Base-by-base conservation (phyloP, 92 coral and sea anemone species). In the Ricordea florida region DNA sequence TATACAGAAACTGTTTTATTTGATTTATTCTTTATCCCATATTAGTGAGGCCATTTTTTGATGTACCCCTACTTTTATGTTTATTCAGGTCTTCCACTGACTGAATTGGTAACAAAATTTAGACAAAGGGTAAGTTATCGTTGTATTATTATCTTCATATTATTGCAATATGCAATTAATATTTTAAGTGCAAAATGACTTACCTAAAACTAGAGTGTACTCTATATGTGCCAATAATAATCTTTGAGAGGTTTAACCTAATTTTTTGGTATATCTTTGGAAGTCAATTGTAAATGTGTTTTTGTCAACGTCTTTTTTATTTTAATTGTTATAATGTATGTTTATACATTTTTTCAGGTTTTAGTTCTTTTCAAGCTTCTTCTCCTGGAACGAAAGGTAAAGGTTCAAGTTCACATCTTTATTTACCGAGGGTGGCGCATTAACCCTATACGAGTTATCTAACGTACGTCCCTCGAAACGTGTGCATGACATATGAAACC, bases 341-440 rank as follows among this genome's bases (percentile, higher is more conserved):
- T 1, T 66, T 30, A 27, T 32, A 31, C 31, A 43, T 20, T 27
- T 46, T 69, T 75, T 20, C 68, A 91, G 97, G 59, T 91, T 78
- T 69, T 91, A 61, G 66, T 84, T 53, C 84, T 91, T 22, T 87
- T 91, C 68, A 91, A 91, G 47, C 65, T 91, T 20, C 83, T 91
- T 31, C 89, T 91, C 23, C 85, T 91, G 11, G 97, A 91, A 83
- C 83, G 58, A 74, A 91, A 84, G 80, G 97, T 91, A 58, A 46
- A 80, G 38, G 9, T 10, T 41, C 0, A n/a, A n/a, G n/a, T n/a
- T n/a, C n/a, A n/a, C n/a, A n/a, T n/a, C n/a, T n/a, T n/a, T n/a
- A n/a, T n/a, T n/a, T n/a, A n/a, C n/a, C n/a, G n/a, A n/a, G n/a
- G n/a, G n/a, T n/a, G n/a, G n/a, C n/a, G n/a, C n/a, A n/a, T n/a